Base-by-base conservation (phyloP, 2,113 vertebrate species). In the Plecturocebus donacophilus region DNA sequence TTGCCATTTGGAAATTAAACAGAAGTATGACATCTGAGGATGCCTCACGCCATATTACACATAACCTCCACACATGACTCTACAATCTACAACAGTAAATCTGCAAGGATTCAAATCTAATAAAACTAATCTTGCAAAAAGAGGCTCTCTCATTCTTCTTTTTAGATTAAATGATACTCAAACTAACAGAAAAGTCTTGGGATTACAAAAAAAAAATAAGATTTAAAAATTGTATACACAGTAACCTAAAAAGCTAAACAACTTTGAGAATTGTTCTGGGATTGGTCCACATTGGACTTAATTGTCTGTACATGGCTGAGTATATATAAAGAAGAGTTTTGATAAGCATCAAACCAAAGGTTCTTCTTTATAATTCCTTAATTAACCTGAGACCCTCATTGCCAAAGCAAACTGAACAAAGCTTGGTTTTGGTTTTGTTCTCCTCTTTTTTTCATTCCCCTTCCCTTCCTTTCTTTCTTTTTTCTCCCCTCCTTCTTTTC, bases 21-120 rank as follows among this genome's bases (percentile, higher is more conserved):
- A 2, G 30, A 75, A 30, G 0, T 3, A 4, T n/a, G 32, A 5
- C n/a, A 8, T 35, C 35, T 58, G 38, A 77, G 64, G 14, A 20
- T 2, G 0, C 9, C 2, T 12, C 32, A 10, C 0, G 3, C 7
- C 40, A 13, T 2, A 6, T 23, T 3, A 5, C 38, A 58, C 0
- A 2, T 27, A 17, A 19, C 7, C 2, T n/a, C 2, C 7, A 75
- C 7, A 27, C 1, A 3, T 52, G n/a, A 5, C 35, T 73, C 4
- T 6, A 3, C 1, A 47, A 8, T 13, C 6, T 20, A 17, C 11
- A 14, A 7, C 0, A 17, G 13, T 20, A 35, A 35, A 20, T 1
- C 32, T 19, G 5, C 11, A 8, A 2, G 6, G 30, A 49, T 35
- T 81, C 35, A 25, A 47, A 77, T 30, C 38, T 35, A 79, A n/a